These are phyloP conservation scores for Upupa epops DNA, from an alignment of 2,113 vertebrate genomes.

Conservation along the genomic window DNA sequence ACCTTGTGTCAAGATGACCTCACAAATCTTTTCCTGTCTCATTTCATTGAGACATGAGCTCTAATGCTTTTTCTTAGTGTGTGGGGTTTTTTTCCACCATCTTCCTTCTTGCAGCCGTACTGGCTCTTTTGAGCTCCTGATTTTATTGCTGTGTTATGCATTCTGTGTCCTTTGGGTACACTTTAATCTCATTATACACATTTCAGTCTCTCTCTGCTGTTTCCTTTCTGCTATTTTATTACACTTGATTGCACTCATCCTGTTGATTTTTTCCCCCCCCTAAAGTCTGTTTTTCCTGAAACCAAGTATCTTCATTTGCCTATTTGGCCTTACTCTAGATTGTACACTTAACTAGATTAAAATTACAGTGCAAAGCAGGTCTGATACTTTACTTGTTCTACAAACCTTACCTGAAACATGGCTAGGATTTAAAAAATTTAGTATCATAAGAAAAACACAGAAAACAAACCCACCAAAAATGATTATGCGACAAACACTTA, in stretches of 20 bases:
- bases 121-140: neutral
- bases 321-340: conserved; percentile 16
- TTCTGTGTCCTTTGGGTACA: conserved; percentile 52
- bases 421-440: neutral
- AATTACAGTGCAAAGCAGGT: conserved; percentile 32
- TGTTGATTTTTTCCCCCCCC: neutral
- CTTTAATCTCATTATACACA: conserved; percentile 51
- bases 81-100: neutral
- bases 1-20: neutral
- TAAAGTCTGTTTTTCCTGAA: conserved; percentile 23
- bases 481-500: neutral
- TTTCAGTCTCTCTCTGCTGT: conserved; percentile 44
- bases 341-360: conserved; percentile 50
- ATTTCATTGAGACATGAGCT: neutral
- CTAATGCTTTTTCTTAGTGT: neutral
- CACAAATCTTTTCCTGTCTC: neutral
- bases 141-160: conserved; percentile 18
- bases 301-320: neutral
- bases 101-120: neutral
- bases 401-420: neutral
- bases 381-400: neutral
- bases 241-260: conserved; percentile 16
- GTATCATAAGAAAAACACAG: neutral
- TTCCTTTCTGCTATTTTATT: conserved; percentile 39
- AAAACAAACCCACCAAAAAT: neutral